Evolutionary conservation across 2,797 vertebrate genomes (phyloP), one percentile per base, ranked within the genome.

Genomic region (Pangasius krempfi): DNA sequence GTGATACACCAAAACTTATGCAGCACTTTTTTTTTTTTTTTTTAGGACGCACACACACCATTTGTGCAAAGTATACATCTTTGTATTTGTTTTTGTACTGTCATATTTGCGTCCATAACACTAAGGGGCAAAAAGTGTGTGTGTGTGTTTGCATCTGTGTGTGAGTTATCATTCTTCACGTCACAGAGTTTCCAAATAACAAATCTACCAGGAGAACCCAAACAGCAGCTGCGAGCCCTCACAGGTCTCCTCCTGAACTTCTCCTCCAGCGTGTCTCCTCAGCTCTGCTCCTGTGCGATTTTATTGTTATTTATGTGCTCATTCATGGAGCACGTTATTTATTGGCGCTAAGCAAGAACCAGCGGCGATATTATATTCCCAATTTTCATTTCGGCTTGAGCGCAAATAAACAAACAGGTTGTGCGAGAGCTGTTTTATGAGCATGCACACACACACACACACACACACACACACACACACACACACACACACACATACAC

Each of bases 361-460:
- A 76, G 81, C 22, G 44, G 81, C 30, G 44, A 84, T 88, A 85
- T 85, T 85, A 79, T 79, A 68, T 30, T 68, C 72, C 75, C 82
- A 52, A 54, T 88, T 88, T 88, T 88, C 83, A 88, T 88, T 85
- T 85, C 73, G 58, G 60, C 82, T 79, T 58, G 20, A 79, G 73
- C n/a, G n/a, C 73, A 78, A 88, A 78, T 85, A 85, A 88, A 85
- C 72, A 85, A 76, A 78, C 87, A 58, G 87, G 79, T 88, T 88
- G 87, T 72, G 44, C 6, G 40, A 50, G 54, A 75, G 78, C 52
- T 44, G 68, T 64, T 83, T 75, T 83, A 83, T 50, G 80, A 88
- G 54, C 54, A 14, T 1, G 30, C 83, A 54, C 72, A 50, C 73
- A 76, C 73, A 79, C 50, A 54, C 25, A 81, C 76, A 70, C 44